Evolutionary conservation across 2,888 invertebrate genomes (phyloP).

Genomic region (Lacanobia oleracea): DNA sequence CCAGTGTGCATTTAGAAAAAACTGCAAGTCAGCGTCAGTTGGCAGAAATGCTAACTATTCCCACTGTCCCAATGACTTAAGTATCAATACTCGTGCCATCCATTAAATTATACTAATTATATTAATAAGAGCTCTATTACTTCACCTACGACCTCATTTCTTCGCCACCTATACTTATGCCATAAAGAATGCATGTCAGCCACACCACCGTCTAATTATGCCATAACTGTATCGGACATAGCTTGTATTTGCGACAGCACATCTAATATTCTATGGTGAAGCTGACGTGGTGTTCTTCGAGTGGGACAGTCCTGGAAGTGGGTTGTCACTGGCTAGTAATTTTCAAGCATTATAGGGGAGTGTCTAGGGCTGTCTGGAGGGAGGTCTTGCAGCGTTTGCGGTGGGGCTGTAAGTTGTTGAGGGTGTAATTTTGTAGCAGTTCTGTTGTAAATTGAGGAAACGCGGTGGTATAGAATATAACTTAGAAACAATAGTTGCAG

Average conservation of each 20-base stretch:
- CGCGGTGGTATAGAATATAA: no score
- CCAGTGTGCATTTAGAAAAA: no score
- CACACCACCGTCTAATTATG: constrained; percentile 41
- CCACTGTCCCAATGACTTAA: background rate
- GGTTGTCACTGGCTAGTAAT: constrained; percentile 6
- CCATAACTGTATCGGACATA: constrained; percentile 28
- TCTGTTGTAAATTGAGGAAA: background rate
- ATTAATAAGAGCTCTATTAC: background rate
- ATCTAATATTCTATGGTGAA: constrained; percentile 32
- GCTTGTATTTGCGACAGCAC: constrained; percentile 50
- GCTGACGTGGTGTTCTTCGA: constrained; percentile 41
- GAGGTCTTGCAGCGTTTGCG: background rate
- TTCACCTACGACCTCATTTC: constrained; percentile 39
- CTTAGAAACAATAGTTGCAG: no score
- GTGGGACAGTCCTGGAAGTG: constrained; percentile 6
- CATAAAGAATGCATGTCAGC: constrained; percentile 46
- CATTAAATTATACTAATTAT: constrained; percentile 32
- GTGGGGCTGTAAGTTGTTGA: background rate
- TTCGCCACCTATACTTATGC: constrained; percentile 19
- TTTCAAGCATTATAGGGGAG: constrained; percentile 31
- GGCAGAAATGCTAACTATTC: background rate
- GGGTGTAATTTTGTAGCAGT: background rate
- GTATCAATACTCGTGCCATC: constrained; percentile 14
- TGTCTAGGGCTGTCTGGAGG: constrained; percentile 24
- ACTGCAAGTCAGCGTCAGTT: background rate